These are phyloP conservation scores for Hypotaenidia okinawae DNA, from an alignment of 2,797 vertebrate genomes.

Conservation along the genomic window DNA sequence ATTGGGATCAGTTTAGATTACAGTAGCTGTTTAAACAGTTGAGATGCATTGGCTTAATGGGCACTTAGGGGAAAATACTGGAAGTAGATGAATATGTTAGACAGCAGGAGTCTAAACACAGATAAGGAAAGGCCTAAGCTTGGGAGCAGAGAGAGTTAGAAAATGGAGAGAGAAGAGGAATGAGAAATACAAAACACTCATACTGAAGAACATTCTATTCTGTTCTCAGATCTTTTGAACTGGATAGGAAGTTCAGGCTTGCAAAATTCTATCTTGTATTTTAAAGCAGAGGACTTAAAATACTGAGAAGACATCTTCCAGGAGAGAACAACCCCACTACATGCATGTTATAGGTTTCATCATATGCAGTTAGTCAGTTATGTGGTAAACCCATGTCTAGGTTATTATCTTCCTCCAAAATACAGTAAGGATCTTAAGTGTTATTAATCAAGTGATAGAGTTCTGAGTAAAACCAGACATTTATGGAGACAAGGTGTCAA, in stretches of 20 bases:
- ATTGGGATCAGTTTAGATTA: conserved; percentile 32
- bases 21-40: conserved; percentile 39
- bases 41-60: conserved; percentile 25
- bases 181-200: background rate
- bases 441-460: background rate
- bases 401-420: background rate
- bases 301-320: background rate
- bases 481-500: background rate
- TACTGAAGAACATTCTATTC: background rate
- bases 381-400: background rate
- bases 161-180: background rate
- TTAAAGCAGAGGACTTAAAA: background rate
- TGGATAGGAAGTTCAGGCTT: background rate
- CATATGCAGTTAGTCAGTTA: background rate
- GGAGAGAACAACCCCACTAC: background rate
- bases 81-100: background rate
- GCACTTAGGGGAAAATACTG: background rate
- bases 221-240: background rate
- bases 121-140: background rate
- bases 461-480: background rate
- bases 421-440: background rate
- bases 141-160: background rate
- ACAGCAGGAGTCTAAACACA: background rate
- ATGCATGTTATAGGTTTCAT: background rate
- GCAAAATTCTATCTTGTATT: background rate